A percentile compares a stretch with the other conserved stretches of the same genome.
phyloP scores from a whole-genome alignment of 2,113 vertebrate genomes.

The Psittacus erithacus region DNA sequence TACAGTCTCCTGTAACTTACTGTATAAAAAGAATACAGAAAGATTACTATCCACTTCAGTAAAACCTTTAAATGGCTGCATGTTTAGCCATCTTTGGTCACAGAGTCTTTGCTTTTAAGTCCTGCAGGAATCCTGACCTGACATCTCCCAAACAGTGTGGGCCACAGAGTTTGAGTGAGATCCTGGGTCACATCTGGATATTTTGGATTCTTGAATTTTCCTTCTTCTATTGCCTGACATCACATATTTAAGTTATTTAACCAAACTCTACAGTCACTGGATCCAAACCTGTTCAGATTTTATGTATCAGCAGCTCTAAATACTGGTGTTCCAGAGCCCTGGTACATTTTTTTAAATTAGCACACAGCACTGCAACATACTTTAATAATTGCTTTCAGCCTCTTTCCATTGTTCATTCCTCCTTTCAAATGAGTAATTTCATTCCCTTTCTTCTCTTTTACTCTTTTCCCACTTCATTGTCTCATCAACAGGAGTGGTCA shows the following conservation, averaged over 20 bases:
- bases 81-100: not conserved
- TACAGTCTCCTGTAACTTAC: not conserved
- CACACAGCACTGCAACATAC: not conserved
- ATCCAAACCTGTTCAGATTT: not conserved
- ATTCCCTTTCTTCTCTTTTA: not conserved
- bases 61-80: not conserved
- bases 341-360: not conserved
- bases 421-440: not conserved
- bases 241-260: not conserved
- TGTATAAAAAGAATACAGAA: not conserved
- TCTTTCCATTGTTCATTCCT: not conserved
- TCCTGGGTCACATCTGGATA: not conserved
- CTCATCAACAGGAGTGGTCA: not conserved
- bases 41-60: not conserved
- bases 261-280: too few species aligned
- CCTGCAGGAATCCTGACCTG: not conserved
- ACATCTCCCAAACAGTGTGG: not conserved
- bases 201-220: not conserved
- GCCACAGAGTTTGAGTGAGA: not conserved
- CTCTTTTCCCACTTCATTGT: not conserved
- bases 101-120: not conserved
- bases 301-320: not conserved
- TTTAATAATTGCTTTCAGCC: not conserved
- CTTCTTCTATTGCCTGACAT: not conserved
- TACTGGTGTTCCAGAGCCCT: not conserved